These are phyloP conservation scores for Ophthalmolycus amberensis DNA, from an alignment of 2,113 vertebrate species.

Conservation along the genomic window DNA sequence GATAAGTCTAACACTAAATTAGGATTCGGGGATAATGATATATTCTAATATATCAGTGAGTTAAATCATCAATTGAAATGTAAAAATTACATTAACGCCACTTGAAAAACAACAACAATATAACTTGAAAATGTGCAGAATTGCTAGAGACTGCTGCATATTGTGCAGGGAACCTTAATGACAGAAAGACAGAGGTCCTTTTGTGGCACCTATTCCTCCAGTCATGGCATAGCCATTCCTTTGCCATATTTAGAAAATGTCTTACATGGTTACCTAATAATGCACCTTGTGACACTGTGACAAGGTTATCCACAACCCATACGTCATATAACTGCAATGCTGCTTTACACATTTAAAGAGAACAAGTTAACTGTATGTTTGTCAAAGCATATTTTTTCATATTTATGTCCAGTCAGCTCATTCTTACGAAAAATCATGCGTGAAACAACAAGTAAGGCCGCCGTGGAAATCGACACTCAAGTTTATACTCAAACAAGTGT, in stretches of 20 bases:
- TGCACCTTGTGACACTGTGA: conserved; percentile 78
- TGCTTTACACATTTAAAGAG: conserved; percentile 24
- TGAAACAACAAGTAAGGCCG: background rate
- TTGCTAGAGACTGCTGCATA: conserved; percentile 15
- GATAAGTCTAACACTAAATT: background rate
- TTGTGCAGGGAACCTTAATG: conserved; percentile 46
- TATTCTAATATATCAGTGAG: background rate
- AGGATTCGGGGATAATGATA: background rate
- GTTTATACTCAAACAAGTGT: background rate
- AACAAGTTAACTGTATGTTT: conserved; percentile 25
- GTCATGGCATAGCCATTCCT: conserved; percentile 84
- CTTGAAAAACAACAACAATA: background rate
- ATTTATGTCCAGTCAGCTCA: background rate
- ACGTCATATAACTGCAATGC: conserved; percentile 59
- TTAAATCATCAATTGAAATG: background rate
- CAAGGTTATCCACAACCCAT: conserved; percentile 78
- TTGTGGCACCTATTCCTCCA: conserved; percentile 73
- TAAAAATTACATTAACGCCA: conserved; percentile 1
- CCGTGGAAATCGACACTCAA: background rate
- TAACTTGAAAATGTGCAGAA: background rate
- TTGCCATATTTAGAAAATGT: conserved; percentile 84
- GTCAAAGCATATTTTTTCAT: conserved; percentile 3
- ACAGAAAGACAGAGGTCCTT: conserved; percentile 68
- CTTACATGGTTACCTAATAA: conserved; percentile 83
- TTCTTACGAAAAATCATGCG: background rate